Evolutionary conservation across 2,113 vertebrate species (phyloP), one percentile per base, ranked within the genome.

Genomic region (Gallinago undulata): DNA sequence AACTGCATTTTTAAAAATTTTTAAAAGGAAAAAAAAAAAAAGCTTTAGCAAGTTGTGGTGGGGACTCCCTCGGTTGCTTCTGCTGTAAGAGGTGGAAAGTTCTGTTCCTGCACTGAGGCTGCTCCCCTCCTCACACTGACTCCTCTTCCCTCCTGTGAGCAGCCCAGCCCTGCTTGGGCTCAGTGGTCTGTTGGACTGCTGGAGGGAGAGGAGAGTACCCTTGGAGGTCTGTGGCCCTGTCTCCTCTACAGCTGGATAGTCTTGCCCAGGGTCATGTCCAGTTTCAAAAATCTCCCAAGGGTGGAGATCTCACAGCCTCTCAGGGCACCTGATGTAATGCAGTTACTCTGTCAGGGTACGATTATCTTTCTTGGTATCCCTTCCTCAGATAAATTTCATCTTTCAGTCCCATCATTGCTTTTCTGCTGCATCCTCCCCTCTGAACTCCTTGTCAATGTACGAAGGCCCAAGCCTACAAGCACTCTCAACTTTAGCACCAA

Each of bases 291-390:
- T 85, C 48, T 79, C 68, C 68, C 57, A 59, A 59, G n/a, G 22
- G 35, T 73, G 25, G n/a, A 66, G 55, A 45, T 81, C 27, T 39
- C 1, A 3, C 22, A 74, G 74, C 39, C 51, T 64, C 16, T 51
- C 4, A 1, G 39, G 39, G 31, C 48, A 33, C 0, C 0, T 16
- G 66, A 22, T 60, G 25, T 48, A 80, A 25, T 51, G 79, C 57
- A 72, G 39, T 82, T 74, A 68, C 35, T 64, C 64, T 47, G 24
- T 57, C 14, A 1, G 2, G 1, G 37, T 78, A 19, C 87, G 57
- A 74, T 35, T 73, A 10, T 24, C 53, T 68, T 75, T 57, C n/a
- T 41, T 1, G 0, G 37, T 77, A 55, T 70, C 48, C 31, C 14
- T 82, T 84, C 64, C 47, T 13, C 51, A 41, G 35, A 43, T 12